Percentiles rank a stretch among this genome's conserved stretches.
Evolutionary conservation across 92 coral and sea anemone species (phyloP).

Genomic region (Porites rus): DNA sequence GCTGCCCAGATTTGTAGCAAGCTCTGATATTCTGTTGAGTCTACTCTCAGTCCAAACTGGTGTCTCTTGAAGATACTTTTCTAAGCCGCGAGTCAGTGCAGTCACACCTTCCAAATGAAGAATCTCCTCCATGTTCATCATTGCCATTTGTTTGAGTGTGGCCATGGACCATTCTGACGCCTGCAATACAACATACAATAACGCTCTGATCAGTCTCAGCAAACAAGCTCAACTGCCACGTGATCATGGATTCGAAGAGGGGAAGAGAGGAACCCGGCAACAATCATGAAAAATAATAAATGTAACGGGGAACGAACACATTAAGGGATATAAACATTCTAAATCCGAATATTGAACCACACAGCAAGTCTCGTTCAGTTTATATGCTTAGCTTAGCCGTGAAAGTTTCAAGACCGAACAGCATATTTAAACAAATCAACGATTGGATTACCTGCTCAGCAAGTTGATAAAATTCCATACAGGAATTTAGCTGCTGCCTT

Average conservation of each 20-base stretch:
- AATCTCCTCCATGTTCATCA: slow-evolving; percentile 98
- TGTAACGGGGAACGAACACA: not conserved
- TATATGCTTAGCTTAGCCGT: too few species aligned
- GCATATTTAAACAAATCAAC: too few species aligned
- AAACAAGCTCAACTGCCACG: not conserved
- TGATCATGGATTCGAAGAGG: too few species aligned
- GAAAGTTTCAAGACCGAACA: too few species aligned
- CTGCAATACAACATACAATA: slow-evolving; percentile 34
- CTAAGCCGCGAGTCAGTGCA: slow-evolving; percentile 74
- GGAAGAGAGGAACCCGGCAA: too few species aligned
- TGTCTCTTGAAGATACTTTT: slow-evolving; percentile 70
- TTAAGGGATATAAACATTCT: not conserved
- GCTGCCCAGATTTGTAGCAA: slow-evolving; percentile 84
- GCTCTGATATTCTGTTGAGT: slow-evolving; percentile 85
- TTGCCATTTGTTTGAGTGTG: slow-evolving; percentile 89
- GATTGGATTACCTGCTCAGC: slow-evolving; percentile 78
- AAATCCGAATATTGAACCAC: too few species aligned
- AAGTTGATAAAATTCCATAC: slow-evolving; percentile 90
- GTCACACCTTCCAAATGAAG: slow-evolving; percentile 87
- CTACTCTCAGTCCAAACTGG: slow-evolving; percentile 94
- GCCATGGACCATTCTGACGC: slow-evolving; percentile 94
- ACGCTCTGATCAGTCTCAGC: not conserved
- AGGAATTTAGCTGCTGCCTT: slow-evolving; percentile 68
- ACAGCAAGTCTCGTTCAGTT: too few species aligned
- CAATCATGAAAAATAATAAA: too few species aligned